Percentiles rank a stretch among this genome's conserved stretches.
These are phyloP conservation scores for Dicentrarchus labrax DNA, from an alignment of 2,113 vertebrate genomes.

Conservation along the genomic window DNA sequence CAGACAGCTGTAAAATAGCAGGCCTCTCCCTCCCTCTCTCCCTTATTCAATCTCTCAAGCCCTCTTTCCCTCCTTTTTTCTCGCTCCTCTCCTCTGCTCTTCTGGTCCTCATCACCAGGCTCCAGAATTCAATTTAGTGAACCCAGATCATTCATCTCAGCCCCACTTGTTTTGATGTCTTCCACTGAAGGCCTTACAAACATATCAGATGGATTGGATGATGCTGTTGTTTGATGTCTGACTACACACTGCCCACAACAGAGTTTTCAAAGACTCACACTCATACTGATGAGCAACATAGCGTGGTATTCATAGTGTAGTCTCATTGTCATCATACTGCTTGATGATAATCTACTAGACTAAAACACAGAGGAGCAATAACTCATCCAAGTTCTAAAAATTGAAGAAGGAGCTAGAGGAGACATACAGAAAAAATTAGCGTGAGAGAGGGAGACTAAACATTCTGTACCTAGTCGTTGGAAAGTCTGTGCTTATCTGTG, in stretches of 20 bases:
- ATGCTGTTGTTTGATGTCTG: slow-evolving; percentile 60
- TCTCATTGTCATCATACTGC: slow-evolving; percentile 16
- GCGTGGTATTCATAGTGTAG: slow-evolving; percentile 28
- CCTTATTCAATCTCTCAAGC: slow-evolving; percentile 46
- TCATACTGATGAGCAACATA: slow-evolving; percentile 33
- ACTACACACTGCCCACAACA: slow-evolving; percentile 31
- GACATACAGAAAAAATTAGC: slow-evolving; percentile 30
- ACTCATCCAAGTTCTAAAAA: slow-evolving; percentile 17
- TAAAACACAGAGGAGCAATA: slow-evolving; percentile 14
- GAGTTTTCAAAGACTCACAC: slow-evolving; percentile 37
- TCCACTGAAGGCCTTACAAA: slow-evolving; percentile 69
- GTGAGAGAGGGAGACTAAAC: slow-evolving; percentile 65
- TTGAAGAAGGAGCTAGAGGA: slow-evolving; percentile 4
- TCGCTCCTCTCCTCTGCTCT: slow-evolving; percentile 51
- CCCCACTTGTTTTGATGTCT: slow-evolving; percentile 73
- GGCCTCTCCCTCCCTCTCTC: slow-evolving; percentile 60
- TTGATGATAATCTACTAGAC: background rate
- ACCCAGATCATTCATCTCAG: slow-evolving; percentile 70
- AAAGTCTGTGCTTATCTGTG: slow-evolving; percentile 69
- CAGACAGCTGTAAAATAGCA: slow-evolving; percentile 82
- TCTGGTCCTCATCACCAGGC: slow-evolving; percentile 79
- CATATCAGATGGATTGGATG: slow-evolving; percentile 62
- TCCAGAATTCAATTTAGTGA: slow-evolving; percentile 76
- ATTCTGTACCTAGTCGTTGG: slow-evolving; percentile 67
- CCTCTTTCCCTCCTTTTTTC: slow-evolving; percentile 62